phyloP scores from a whole-genome alignment of 2,888 invertebrate genomes.

The Agrochola lota region DNA sequence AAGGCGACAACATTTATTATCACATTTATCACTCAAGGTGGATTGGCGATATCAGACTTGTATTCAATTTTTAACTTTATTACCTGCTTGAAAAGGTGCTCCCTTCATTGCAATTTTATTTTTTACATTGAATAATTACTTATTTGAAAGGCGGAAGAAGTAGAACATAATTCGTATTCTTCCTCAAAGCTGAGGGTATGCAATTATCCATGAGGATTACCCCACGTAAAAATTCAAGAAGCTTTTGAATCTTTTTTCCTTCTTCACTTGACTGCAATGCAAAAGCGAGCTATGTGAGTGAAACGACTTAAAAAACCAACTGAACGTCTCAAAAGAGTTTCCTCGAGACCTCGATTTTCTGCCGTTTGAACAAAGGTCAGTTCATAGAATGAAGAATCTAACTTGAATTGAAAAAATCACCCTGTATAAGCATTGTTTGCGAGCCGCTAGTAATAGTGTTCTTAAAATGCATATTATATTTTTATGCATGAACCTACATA shows the following conservation, averaged over 20 bases:
- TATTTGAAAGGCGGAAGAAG: not conserved
- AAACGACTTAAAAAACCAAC: not conserved
- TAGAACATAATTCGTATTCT: not conserved
- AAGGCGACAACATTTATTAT: not conserved
- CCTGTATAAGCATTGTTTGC: conserved; percentile 19
- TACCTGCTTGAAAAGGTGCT: no score
- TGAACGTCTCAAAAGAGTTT: not conserved
- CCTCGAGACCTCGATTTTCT: not conserved
- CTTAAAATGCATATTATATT: conserved; percentile 53
- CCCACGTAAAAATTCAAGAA: no score
- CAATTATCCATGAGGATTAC: not conserved
- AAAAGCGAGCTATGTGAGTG: not conserved
- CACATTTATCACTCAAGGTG: not conserved
- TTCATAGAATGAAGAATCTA: conserved; percentile 1
- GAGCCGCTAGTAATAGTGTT: conserved; percentile 23
- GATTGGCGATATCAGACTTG: not conserved
- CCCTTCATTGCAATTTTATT: not conserved
- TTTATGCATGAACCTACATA: conserved; percentile 42
- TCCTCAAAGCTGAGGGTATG: not conserved
- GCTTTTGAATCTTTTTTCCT: not conserved
- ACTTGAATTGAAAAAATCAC: not conserved
- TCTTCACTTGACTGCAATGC: not conserved
- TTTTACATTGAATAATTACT: not conserved
- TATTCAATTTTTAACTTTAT: not conserved
- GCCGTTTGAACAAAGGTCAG: conserved; percentile 3